A percentile compares a stretch with the other conserved stretches of the same genome.
Evolutionary conservation across 2,797 vertebrate species (phyloP).

Genomic region (Petrocephalus sullivani): DNA sequence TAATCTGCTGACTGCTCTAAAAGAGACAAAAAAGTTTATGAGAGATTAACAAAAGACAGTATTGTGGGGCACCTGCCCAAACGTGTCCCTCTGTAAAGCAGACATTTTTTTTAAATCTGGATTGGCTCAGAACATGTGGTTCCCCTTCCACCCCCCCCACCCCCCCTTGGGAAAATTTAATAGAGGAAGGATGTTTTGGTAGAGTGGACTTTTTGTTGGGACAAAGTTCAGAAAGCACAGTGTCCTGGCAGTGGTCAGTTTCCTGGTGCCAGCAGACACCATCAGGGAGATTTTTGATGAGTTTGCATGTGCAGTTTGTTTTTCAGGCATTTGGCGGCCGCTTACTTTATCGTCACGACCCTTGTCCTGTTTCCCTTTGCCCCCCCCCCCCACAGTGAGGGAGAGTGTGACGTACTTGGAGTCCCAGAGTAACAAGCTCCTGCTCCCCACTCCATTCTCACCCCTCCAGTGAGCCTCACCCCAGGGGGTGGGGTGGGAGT

Average conservation of each 20-base stretch:
- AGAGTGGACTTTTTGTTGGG: not conserved
- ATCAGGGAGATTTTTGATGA: not conserved
- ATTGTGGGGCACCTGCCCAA: not conserved
- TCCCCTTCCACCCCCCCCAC: not conserved
- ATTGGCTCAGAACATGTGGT: not conserved
- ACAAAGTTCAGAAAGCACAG: not conserved
- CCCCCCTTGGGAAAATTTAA: not conserved
- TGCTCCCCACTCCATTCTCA: slow-evolving; percentile 74
- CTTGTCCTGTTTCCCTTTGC: slow-evolving; percentile 23
- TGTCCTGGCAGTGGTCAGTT: not conserved
- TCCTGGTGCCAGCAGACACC: not conserved
- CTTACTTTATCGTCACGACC: not conserved
- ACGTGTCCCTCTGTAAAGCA: not conserved
- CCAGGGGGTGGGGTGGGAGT: not conserved
- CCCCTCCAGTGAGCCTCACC: slow-evolving; percentile 66
- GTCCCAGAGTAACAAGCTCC: slow-evolving; percentile 72
- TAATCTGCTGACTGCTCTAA: not conserved
- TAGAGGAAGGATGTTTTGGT: not conserved
- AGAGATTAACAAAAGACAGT: not conserved
- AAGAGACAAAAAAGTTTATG: not conserved
- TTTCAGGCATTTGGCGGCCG: not conserved
- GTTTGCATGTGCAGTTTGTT: not conserved
- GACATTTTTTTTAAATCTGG: not conserved
- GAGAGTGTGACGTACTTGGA: slow-evolving; percentile 71
- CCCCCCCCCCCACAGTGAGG: slow-evolving; percentile 63